phyloP scores from a whole-genome alignment of 2,113 vertebrate species.

The Pongo abelii region DNA sequence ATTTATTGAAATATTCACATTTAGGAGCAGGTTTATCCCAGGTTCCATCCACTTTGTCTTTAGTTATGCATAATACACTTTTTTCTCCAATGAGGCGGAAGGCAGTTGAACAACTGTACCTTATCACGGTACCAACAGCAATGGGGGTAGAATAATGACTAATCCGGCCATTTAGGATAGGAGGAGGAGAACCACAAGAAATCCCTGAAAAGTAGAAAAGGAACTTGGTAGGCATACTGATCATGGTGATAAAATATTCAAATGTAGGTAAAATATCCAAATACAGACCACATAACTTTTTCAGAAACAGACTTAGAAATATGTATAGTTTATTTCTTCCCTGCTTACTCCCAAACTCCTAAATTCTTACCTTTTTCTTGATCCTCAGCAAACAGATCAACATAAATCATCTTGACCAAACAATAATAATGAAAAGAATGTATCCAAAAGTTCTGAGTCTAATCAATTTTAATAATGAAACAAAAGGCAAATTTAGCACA shows the following conservation, averaged over 20 bases:
- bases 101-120: fast-evolving
- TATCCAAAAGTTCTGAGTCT: background rate
- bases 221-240: background rate
- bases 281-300: background rate
- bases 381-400: slow-evolving; percentile 17
- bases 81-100: slow-evolving; percentile 68
- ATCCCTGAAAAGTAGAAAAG: slow-evolving; percentile 55
- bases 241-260: slow-evolving; percentile 21
- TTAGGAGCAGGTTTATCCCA: slow-evolving; percentile 78
- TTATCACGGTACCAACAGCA: background rate
- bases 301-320: slow-evolving; percentile 38
- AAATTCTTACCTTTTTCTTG: slow-evolving; percentile 5
- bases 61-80: background rate
- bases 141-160: fast-evolving
- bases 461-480: slow-evolving; percentile 9
- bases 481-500: background rate
- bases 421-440: background rate
- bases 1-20: slow-evolving; percentile 62
- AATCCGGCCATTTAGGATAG: background rate
- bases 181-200: slow-evolving; percentile 56
- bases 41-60: slow-evolving; percentile 45
- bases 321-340: background rate
- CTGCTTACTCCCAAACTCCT: background rate
- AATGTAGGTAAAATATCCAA: slow-evolving; percentile 23
- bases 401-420: background rate